A percentile compares a stretch with the other conserved stretches of the same genome.
Evolutionary conservation across 2,888 invertebrate species (phyloP).

Genomic region (Pollenia griseotomentosa): DNA sequence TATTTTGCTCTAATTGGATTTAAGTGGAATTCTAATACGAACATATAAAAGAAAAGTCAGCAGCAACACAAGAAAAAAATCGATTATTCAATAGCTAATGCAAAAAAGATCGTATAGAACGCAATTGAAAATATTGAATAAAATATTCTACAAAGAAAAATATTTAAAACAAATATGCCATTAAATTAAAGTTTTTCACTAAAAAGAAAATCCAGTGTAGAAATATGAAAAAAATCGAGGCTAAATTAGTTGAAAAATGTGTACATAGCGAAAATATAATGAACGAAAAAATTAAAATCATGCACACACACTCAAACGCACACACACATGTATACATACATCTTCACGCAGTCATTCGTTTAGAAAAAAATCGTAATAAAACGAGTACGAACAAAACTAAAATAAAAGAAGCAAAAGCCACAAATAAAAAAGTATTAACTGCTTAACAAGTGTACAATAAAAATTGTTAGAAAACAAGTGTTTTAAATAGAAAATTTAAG

Average conservation of each 20-base stretch:
- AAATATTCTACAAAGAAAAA: constrained; percentile 1
- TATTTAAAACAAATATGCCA: neutral
- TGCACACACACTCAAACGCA: constrained; percentile 55
- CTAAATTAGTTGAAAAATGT: constrained; percentile 75
- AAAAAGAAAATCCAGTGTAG: constrained; percentile 61
- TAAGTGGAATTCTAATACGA: constrained; percentile 56
- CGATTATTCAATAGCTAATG: constrained; percentile 73
- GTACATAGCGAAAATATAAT: constrained; percentile 75
- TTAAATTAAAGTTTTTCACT: constrained; percentile 38
- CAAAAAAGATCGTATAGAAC: constrained; percentile 24
- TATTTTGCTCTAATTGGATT: constrained; percentile 69
- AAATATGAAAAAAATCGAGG: constrained; percentile 64
- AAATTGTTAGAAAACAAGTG: constrained; percentile 37
- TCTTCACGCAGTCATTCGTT: constrained; percentile 66
- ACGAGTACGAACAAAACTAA: constrained; percentile 58
- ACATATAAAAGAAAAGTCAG: constrained; percentile 14
- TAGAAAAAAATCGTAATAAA: constrained; percentile 61
- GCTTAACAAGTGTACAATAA: constrained; percentile 35
- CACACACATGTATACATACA: constrained; percentile 34
- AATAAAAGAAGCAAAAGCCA: constrained; percentile 59
- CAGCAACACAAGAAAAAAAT: constrained; percentile 54
- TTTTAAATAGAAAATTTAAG: constrained; percentile 4
- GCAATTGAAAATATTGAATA: constrained; percentile 5
- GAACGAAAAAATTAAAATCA: constrained; percentile 69
- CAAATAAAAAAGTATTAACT: constrained; percentile 45